These are phyloP conservation scores for Rutilus rutilus DNA, from an alignment of 2,113 vertebrate species.

Conservation along the genomic window DNA sequence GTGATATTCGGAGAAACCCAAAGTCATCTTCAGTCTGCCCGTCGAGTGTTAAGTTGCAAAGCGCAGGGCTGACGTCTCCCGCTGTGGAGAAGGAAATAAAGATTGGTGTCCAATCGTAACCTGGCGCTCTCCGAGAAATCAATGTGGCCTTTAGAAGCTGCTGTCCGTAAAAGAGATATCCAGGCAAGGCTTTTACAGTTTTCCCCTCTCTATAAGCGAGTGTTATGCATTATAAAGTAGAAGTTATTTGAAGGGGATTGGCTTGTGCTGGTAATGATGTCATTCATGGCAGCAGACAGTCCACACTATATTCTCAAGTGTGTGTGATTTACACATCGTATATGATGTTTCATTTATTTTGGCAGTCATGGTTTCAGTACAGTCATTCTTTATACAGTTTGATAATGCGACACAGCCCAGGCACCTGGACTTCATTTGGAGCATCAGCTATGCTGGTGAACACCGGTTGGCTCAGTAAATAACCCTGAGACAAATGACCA, in stretches of 20 bases:
- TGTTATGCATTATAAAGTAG: not conserved
- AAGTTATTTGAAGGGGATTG: not conserved
- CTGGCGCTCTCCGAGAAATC: constrained; percentile 18
- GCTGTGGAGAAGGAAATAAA: constrained; percentile 36
- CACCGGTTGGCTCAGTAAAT: constrained; percentile 41
- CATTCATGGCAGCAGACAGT: constrained; percentile 55
- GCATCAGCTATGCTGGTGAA: constrained; percentile 42
- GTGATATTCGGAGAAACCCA: constrained; percentile 51
- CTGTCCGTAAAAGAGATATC: constrained; percentile 40
- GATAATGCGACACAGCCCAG: constrained; percentile 50
- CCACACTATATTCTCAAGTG: constrained; percentile 60
- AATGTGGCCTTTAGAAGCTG: not conserved
- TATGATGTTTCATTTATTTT: constrained; percentile 65
- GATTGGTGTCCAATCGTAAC: constrained; percentile 12
- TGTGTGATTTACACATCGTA: constrained; percentile 55
- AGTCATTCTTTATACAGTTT: constrained; percentile 59
- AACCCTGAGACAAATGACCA: constrained; percentile 53
- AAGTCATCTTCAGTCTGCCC: constrained; percentile 38
- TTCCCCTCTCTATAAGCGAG: constrained; percentile 5
- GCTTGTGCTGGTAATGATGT: constrained; percentile 60
- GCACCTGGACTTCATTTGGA: constrained; percentile 71
- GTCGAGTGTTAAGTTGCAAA: constrained; percentile 44
- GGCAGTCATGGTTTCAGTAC: constrained; percentile 57
- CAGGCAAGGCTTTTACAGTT: constrained; percentile 10
- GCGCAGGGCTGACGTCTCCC: constrained; percentile 27